Evolutionary conservation across 2,113 vertebrate species (phyloP).

Genomic region (Barnardius zonarius): DNA sequence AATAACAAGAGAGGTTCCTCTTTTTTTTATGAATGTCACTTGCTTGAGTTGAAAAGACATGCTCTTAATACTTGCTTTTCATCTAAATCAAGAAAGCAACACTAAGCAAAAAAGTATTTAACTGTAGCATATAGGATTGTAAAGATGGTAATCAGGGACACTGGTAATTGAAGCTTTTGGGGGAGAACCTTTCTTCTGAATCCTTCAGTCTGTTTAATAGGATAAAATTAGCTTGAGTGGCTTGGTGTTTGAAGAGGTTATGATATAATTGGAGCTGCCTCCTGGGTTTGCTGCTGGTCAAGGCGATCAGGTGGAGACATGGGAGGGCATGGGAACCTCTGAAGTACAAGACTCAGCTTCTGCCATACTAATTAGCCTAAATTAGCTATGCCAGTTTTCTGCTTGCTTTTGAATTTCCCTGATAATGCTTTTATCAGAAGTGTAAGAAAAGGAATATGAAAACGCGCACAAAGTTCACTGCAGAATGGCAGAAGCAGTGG

Average conservation of each 20-base stretch:
- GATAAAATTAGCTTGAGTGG: conserved; percentile 83
- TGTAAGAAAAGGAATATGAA: conserved; percentile 58
- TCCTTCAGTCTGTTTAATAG: conserved; percentile 82
- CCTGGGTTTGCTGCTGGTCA: conserved; percentile 81
- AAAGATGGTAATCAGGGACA: conserved; percentile 78
- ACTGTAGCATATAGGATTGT: conserved; percentile 75
- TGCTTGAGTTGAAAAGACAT: conserved; percentile 71
- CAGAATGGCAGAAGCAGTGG: neutral
- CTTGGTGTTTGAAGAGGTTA: conserved; percentile 81
- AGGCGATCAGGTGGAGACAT: conserved; percentile 78
- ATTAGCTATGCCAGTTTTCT: conserved; percentile 81
- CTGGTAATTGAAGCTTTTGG: conserved; percentile 82
- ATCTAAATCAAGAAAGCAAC: conserved; percentile 77
- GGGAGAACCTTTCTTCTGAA: conserved; percentile 80
- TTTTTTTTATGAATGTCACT: conserved; percentile 66
- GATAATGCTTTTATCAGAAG: conserved; percentile 69
- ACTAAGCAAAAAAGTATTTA: conserved; percentile 77
- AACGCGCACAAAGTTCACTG: conserved; percentile 46
- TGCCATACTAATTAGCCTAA: conserved; percentile 79
- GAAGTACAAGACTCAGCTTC: conserved; percentile 70
- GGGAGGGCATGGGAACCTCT: conserved; percentile 74
- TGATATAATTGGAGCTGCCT: conserved; percentile 83
- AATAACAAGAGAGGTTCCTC: conserved; percentile 64
- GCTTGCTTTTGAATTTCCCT: conserved; percentile 78
- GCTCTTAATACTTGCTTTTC: conserved; percentile 77